Evolutionary conservation across 2,113 vertebrate species (phyloP).

Genomic region (Bettongia penicillata): DNA sequence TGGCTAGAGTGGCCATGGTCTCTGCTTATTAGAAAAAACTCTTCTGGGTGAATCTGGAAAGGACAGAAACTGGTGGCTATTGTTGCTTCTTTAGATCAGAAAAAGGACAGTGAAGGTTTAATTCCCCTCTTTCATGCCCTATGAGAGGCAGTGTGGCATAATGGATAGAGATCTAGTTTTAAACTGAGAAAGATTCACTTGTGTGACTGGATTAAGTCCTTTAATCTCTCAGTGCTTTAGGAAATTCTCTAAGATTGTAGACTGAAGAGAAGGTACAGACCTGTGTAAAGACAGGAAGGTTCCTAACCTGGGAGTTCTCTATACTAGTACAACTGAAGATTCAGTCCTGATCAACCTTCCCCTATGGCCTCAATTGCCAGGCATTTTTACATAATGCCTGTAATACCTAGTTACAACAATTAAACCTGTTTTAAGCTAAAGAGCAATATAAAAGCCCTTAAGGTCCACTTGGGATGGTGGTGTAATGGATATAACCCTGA

Average conservation of each 20-base stretch:
- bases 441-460: not conserved
- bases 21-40: not conserved
- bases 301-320: not conserved
- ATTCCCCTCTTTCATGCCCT: not conserved
- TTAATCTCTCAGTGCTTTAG: not conserved
- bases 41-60: not conserved
- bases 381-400: not conserved
- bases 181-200: not conserved
- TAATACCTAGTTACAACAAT: not conserved
- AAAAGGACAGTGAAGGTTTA: not conserved
- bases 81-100: not conserved
- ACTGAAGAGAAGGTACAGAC: not conserved
- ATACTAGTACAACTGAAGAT: not conserved
- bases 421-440: not conserved
- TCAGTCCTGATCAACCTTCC: not conserved
- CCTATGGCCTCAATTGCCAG: not conserved
- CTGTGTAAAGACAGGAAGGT: not conserved
- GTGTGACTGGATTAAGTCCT: not conserved
- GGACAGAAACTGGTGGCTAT: not conserved
- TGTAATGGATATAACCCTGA: not conserved
- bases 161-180: not conserved
- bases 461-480: not conserved
- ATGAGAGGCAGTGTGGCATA: not conserved
- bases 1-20: not conserved
- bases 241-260: not conserved